These are phyloP conservation scores for Sturnira hondurensis DNA, from an alignment of 2,113 vertebrate genomes.

Conservation along the genomic window DNA sequence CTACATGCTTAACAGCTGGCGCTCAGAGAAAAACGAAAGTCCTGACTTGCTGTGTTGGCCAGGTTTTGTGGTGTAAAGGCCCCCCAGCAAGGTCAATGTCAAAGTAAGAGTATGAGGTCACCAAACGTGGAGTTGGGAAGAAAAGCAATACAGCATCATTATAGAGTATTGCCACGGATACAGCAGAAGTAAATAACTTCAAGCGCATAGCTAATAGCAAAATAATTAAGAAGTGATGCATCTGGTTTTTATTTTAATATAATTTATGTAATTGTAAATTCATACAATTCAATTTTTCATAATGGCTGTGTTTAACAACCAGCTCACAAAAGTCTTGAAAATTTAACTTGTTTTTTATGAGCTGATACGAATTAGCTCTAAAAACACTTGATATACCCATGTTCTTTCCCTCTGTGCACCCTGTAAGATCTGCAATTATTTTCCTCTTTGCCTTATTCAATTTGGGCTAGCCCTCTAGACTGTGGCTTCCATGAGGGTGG, in stretches of 20 bases:
- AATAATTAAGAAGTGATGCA: not conserved
- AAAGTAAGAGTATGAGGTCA: not conserved
- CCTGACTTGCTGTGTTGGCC: not conserved
- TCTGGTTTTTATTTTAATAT: not conserved
- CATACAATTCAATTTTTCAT: not conserved
- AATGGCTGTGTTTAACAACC: not conserved
- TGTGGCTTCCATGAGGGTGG: not conserved
- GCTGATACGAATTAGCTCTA: not conserved
- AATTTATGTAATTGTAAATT: not conserved
- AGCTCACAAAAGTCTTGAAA: not conserved
- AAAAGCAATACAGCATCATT: not conserved
- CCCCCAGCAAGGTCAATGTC: not conserved
- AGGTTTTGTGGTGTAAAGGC: not conserved
- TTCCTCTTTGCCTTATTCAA: not conserved
- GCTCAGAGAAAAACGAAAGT: not conserved
- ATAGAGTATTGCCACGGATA: not conserved
- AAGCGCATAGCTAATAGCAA: not conserved
- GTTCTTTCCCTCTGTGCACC: not conserved
- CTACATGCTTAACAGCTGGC: not conserved
- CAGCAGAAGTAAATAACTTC: not conserved
- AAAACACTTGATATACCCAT: not conserved
- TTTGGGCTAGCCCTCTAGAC: not conserved
- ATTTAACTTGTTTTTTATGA: not conserved
- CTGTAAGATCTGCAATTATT: not conserved
- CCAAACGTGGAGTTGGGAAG: not conserved